Conservation (phyloP, 2,113 vertebrate species). For the Loxodonta africana region DNA sequence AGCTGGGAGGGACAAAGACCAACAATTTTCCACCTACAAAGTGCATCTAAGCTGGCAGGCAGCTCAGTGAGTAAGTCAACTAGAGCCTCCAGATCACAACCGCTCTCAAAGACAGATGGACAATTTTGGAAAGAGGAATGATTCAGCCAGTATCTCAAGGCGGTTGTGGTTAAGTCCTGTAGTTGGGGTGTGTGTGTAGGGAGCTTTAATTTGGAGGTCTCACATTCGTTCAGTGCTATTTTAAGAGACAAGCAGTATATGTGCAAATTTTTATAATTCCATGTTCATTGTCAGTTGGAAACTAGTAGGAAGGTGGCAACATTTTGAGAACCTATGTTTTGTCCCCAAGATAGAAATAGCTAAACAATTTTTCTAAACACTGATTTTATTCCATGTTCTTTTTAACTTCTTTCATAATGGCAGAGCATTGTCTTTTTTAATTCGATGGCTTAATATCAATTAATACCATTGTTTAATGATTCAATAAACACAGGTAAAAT, state of each 20-base stretch:
- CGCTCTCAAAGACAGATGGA: conserved; percentile 83
- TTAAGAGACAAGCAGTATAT: conserved; percentile 57
- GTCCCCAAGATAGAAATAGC: conserved; percentile 44
- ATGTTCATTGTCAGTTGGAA: conserved; percentile 66
- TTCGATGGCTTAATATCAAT: conserved; percentile 58
- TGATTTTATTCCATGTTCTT: conserved; percentile 75
- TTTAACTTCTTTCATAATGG: conserved; percentile 68
- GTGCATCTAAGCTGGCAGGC: conserved; percentile 82
- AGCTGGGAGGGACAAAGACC: conserved; percentile 87
- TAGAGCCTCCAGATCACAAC: conserved; percentile 77
- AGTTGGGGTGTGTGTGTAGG: not conserved
- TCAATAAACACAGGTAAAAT: conserved; percentile 74
- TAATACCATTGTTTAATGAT: conserved; percentile 64
- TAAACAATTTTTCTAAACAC: conserved; percentile 52
- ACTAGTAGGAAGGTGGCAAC: conserved; percentile 70
- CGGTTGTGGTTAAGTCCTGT: not conserved
- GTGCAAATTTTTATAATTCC: conserved; percentile 73
- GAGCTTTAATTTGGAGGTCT: conserved; percentile 67
- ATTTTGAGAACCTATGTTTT: conserved; percentile 74
- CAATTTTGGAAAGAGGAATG: conserved; percentile 74
- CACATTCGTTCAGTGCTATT: conserved; percentile 64
- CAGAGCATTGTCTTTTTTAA: conserved; percentile 73
- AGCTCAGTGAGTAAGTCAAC: conserved; percentile 79
- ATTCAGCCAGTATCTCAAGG: conserved; percentile 74
- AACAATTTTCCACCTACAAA: conserved; percentile 87